Base-by-base conservation (phyloP, 2,797 vertebrate species). In the Galaxias olidus region DNA sequence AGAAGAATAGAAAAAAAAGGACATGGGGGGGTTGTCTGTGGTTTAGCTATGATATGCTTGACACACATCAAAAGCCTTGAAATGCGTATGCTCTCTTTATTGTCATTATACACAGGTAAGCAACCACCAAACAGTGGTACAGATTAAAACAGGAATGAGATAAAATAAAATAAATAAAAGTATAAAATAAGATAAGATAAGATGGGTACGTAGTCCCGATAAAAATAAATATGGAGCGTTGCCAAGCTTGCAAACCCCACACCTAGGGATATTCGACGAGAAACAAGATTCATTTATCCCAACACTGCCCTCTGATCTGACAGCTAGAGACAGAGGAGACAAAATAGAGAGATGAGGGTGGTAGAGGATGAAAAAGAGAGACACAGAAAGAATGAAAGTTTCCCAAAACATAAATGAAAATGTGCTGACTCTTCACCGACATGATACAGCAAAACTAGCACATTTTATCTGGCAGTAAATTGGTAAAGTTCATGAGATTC, bases 81-180 rank as follows among this genome's bases (percentile, higher is more conserved):
- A 59, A 44, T 57, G 60, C 68, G 61, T 79, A n/a, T n/a, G n/a
- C n/a, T n/a, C n/a, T n/a, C n/a, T n/a, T n/a, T n/a, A n/a, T n/a
- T n/a, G n/a, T n/a, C n/a, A n/a, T n/a, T n/a, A n/a, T 81, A 73
- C 67, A 53, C 67, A 81, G 76, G 81, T 81, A 59, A 72, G 5
- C n/a, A n/a, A n/a, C n/a, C n/a, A n/a, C n/a, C n/a, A n/a, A n/a
- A n/a, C n/a, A n/a, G n/a, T n/a, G n/a, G n/a, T n/a, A n/a, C n/a
- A n/a, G n/a, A n/a, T n/a, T n/a, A n/a, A n/a, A n/a, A n/a, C n/a
- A n/a, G n/a, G n/a, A n/a, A n/a, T n/a, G n/a, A n/a, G n/a, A n/a
- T n/a, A n/a, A n/a, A n/a, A n/a, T n/a, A n/a, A n/a, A n/a, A n/a
- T n/a, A n/a, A n/a, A n/a, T n/a, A n/a, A n/a, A n/a, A n/a, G n/a